Evolutionary conservation across 2,888 invertebrate species (phyloP), one percentile per base, ranked within the genome.

Genomic region (Boloria selene): DNA sequence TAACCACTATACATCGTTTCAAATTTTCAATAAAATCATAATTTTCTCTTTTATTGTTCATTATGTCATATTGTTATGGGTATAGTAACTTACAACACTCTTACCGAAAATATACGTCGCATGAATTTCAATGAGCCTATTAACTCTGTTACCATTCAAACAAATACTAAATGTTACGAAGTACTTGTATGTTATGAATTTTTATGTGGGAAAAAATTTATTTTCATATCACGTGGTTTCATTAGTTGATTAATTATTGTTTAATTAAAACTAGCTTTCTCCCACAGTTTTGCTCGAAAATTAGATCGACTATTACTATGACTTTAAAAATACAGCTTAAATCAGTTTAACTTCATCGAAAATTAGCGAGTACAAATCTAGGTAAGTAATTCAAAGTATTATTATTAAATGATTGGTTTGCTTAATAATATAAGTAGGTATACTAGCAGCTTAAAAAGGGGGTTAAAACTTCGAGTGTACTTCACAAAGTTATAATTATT

Each of bases 41-140:
- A 47, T 49, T 49, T 55, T 49, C 31, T 47, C 31, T 18, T 50
- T 53, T 47, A 63, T 60, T 53, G 16, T 50, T 55, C 54, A 69
- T 69, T 66, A 62, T 65, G 51, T 68, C 68, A 66, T 59, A 63
- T 63, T 60, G 45, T 60, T 51, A 65, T 66, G 50, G 63, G 60
- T 44, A 45, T 17, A 58, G 42, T 14, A 56, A 47, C 45, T 63
- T 67, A 65, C 58, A 38, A 49, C 61, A 59, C 59, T 59, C 61
- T 51, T 59, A 65, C 62, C 50, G 58, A 62, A 59, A 64, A 60
- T 26, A 38, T 50, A 49, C 42, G 60, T 17, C 26, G 13, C 10
- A 10, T 16, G 60, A 65, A 65, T 65, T 44, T 54, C 13, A 60
- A 50, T 54, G 42, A 7, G 17, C 13, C 3, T 50, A 59, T 59